A percentile compares a stretch with the other conserved stretches of the same genome.
phyloP scores from a whole-genome alignment of 2,113 vertebrate genomes.

The Sprattus sprattus region DNA sequence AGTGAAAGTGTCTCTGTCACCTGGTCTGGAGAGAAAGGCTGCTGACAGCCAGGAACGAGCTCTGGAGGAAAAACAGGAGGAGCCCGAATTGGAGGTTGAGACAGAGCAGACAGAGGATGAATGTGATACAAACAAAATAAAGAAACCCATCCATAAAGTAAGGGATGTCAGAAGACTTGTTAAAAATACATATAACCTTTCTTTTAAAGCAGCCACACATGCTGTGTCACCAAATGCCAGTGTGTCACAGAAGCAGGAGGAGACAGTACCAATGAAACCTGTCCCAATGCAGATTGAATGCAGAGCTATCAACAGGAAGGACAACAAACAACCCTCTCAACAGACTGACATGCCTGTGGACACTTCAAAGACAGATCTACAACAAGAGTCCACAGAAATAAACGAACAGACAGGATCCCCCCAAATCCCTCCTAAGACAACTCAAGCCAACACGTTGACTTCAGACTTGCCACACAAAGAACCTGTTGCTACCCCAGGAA shows the following conservation, averaged over 20 bases:
- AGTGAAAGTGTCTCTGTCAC: slow-evolving; percentile 57
- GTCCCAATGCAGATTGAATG: slow-evolving; percentile 72
- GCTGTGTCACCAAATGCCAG: slow-evolving; percentile 30
- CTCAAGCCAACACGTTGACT: slow-evolving; percentile 13
- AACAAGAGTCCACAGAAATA: slow-evolving; percentile 24
- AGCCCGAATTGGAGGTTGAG: slow-evolving; percentile 22
- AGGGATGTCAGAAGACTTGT: slow-evolving; percentile 85
- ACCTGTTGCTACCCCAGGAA: slow-evolving; percentile 5
- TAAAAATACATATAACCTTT: slow-evolving; percentile 83
- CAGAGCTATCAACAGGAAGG: slow-evolving; percentile 73
- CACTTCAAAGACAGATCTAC: slow-evolving; percentile 31
- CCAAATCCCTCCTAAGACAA: slow-evolving; percentile 31
- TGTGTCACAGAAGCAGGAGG: slow-evolving; percentile 44
- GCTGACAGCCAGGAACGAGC: slow-evolving; percentile 24
- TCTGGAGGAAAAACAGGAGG: not conserved
- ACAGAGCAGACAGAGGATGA: slow-evolving; percentile 50
- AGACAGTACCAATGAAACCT: slow-evolving; percentile 40
- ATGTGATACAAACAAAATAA: slow-evolving; percentile 51
- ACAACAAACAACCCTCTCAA: slow-evolving; percentile 49
- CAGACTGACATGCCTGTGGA: slow-evolving; percentile 36
- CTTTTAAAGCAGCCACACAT: slow-evolving; percentile 67
- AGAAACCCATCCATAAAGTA: slow-evolving; percentile 74
- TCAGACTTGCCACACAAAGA: slow-evolving; percentile 31
- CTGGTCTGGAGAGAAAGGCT: slow-evolving; percentile 58
- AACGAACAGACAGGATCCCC: slow-evolving; percentile 36